Conservation (phyloP, 2,888 invertebrate genomes). For the Globia sparganii region DNA sequence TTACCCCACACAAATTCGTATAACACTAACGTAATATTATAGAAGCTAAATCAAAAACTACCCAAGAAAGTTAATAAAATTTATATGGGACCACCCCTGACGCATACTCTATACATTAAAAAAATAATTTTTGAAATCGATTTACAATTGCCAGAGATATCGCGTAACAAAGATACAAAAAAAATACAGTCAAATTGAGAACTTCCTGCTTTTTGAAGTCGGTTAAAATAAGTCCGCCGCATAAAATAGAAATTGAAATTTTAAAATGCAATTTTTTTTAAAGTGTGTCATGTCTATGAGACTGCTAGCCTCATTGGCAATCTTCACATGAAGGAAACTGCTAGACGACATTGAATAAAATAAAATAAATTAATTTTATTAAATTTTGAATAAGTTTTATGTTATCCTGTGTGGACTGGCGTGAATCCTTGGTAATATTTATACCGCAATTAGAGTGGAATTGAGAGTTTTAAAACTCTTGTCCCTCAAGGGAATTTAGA, state of each 20-base stretch:
- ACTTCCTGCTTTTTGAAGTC: no score
- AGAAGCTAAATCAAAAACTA: no score
- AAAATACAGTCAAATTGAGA: no score
- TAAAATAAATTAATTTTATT: slow-evolving; percentile 57
- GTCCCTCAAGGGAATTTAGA: neutral
- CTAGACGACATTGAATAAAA: slow-evolving; percentile 57
- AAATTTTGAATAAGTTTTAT: slow-evolving; percentile 28
- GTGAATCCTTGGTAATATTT: neutral
- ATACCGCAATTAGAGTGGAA: neutral
- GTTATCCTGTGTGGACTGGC: neutral
- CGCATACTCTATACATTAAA: no score
- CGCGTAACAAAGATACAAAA: no score
- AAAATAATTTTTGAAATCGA: no score
- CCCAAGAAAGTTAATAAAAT: no score
- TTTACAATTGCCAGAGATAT: no score
- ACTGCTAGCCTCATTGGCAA: slow-evolving; percentile 31
- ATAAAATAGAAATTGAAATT: neutral
- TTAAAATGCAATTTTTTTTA: no score
- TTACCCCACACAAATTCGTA: no score
- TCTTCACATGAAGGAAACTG: slow-evolving; percentile 49
- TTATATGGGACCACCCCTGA: no score
- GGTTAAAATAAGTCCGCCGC: neutral
- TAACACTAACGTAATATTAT: no score
- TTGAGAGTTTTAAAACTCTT: neutral
- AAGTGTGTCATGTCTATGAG: neutral